These are phyloP conservation scores for Cladorhizidae sp. DNA, from an alignment of 37 sponge, comb jelly and placozoan species.

Conservation along the genomic window DNA sequence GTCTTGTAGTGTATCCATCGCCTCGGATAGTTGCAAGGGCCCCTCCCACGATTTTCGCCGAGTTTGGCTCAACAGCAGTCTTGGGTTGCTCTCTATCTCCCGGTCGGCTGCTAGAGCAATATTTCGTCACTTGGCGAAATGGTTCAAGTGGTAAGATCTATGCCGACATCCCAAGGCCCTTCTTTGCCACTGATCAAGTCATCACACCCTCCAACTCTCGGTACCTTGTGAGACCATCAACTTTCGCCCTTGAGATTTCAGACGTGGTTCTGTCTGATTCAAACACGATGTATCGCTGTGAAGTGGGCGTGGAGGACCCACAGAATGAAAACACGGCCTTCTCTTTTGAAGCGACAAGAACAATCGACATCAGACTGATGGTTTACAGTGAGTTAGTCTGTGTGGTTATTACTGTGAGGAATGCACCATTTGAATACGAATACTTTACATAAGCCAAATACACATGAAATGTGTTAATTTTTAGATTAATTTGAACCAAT, in stretches of 20 bases:
- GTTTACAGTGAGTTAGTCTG: slow-evolving; percentile 7
- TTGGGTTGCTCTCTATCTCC: not conserved
- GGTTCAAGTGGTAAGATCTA: not conserved
- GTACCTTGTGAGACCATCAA: not conserved
- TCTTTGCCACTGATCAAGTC: not conserved
- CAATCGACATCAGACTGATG: not conserved
- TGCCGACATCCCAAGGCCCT: not conserved
- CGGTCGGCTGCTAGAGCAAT: not conserved
- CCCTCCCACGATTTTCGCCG: not conserved
- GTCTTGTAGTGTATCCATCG: too few species aligned
- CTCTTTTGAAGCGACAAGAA: not conserved
- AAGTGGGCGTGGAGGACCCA: not conserved
- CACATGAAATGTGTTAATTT: too few species aligned
- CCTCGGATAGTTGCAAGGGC: too few species aligned
- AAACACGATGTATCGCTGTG: not conserved
- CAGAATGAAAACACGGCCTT: not conserved
- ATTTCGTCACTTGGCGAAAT: slow-evolving; percentile 7
- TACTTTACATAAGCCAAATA: too few species aligned
- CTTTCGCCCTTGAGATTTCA: not conserved
- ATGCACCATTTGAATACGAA: too few species aligned
- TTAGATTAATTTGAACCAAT: too few species aligned
- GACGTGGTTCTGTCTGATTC: not conserved
- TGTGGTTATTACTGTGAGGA: too few species aligned
- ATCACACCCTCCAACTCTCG: not conserved
- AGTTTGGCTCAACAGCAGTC: not conserved